These are phyloP conservation scores for Setophaga coronata DNA, from an alignment of 2,113 vertebrate species.

Conservation along the genomic window DNA sequence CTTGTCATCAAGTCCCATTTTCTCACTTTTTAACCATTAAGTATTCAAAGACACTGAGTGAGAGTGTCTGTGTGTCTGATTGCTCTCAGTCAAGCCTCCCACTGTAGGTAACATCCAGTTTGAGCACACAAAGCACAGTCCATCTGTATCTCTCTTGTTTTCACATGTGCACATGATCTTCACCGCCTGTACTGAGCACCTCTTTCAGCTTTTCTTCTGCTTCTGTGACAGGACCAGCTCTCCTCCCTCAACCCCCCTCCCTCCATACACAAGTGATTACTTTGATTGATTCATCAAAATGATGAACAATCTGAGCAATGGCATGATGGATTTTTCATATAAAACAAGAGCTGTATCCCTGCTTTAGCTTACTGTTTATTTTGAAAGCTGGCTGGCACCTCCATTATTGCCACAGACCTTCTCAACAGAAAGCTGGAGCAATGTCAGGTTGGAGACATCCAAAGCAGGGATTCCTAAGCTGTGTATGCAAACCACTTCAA, in stretches of 20 bases:
- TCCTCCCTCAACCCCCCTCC: background rate
- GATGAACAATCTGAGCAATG: background rate
- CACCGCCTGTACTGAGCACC: background rate
- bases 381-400: background rate
- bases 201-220: background rate
- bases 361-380: background rate
- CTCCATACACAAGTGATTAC: rapidly evolving
- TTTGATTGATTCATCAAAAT: too few relatives aligned
- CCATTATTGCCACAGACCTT: background rate
- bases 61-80: rapidly evolving
- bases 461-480: background rate
- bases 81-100: background rate
- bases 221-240: background rate
- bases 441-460: background rate
- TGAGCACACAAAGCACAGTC: background rate
- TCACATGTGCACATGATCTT: too few relatives aligned
- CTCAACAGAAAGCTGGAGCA: background rate
- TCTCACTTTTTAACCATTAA: background rate
- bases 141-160: background rate
- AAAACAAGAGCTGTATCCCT: background rate
- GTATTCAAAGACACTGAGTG: background rate
- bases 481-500: slow-evolving; percentile 14
- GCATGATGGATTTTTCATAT: background rate
- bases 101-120: background rate
- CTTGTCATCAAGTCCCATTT: background rate